Conservation (phyloP, 2,113 vertebrate genomes). For the Scytalopus superciliaris region DNA sequence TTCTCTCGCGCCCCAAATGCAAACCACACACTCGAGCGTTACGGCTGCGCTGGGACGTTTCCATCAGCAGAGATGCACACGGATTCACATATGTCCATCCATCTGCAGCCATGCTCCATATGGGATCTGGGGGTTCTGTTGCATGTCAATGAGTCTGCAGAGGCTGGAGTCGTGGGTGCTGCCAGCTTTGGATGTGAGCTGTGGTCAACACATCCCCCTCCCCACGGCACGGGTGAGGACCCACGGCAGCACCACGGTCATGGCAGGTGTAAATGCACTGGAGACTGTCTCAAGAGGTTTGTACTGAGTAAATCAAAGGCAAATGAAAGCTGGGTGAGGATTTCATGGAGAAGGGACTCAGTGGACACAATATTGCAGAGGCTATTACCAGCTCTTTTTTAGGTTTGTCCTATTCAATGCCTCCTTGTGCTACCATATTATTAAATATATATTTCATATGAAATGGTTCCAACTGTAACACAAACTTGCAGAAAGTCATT, state of each 20-base stretch:
- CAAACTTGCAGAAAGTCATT: background rate
- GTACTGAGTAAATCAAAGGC: background rate
- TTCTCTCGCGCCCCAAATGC: conserved; percentile 6
- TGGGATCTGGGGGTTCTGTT: background rate
- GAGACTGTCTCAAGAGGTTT: background rate
- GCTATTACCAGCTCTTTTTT: background rate
- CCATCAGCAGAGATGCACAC: conserved; percentile 1
- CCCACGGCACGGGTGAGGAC: background rate
- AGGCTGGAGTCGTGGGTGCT: background rate
- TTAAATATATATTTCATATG: conserved; percentile 10
- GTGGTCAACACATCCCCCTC: background rate
- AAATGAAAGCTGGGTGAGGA: background rate
- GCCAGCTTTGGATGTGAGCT: background rate
- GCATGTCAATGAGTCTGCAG: background rate
- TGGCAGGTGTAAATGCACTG: fast-evolving
- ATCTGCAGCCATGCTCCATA: conserved; percentile 46
- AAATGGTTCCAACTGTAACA: background rate
- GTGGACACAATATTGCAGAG: background rate
- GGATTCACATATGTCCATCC: conserved; percentile 53
- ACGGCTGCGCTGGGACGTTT: background rate
- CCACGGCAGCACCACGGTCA: background rate
- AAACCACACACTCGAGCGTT: background rate
- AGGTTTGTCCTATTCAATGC: background rate
- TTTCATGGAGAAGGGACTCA: background rate
- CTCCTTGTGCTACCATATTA: background rate